These are phyloP conservation scores for Ptilorrhoa leucosticta DNA, from an alignment of 2,113 vertebrate species.

Conservation along the genomic window DNA sequence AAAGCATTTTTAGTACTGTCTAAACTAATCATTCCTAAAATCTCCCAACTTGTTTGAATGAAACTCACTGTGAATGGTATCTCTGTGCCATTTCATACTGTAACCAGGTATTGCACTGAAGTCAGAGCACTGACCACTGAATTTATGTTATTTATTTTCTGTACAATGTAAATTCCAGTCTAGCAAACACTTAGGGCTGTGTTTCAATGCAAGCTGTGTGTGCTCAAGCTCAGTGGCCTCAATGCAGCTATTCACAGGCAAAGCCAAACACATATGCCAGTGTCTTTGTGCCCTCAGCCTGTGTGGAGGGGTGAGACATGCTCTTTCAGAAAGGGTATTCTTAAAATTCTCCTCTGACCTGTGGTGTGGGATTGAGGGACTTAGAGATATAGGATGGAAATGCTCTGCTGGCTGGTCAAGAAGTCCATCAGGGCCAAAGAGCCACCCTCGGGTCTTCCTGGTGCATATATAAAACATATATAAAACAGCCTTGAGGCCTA, in stretches of 20 bases:
- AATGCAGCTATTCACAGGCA: slow-evolving; percentile 3
- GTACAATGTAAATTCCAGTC: neutral
- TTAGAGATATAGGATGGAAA: neutral
- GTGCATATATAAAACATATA: neutral
- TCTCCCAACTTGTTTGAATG: neutral
- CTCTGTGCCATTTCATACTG: neutral
- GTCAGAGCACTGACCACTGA: neutral
- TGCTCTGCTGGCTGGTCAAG: fast-evolving
- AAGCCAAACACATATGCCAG: neutral
- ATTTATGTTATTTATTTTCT: neutral
- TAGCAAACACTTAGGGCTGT: neutral
- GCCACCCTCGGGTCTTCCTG: neutral
- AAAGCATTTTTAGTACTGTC: neutral
- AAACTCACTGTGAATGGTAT: neutral
- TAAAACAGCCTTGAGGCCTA: neutral
- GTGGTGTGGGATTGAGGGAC: neutral
- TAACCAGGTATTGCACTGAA: neutral
- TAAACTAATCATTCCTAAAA: neutral
- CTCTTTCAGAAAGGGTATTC: neutral
- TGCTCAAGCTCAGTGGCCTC: fast-evolving
- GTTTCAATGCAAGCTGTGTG: neutral
- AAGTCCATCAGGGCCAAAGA: neutral
- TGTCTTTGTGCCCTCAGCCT: neutral
- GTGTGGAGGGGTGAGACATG: neutral
- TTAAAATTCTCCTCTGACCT: neutral